Base-by-base conservation (phyloP, 2,888 invertebrate genomes). In the Eurois occulta region DNA sequence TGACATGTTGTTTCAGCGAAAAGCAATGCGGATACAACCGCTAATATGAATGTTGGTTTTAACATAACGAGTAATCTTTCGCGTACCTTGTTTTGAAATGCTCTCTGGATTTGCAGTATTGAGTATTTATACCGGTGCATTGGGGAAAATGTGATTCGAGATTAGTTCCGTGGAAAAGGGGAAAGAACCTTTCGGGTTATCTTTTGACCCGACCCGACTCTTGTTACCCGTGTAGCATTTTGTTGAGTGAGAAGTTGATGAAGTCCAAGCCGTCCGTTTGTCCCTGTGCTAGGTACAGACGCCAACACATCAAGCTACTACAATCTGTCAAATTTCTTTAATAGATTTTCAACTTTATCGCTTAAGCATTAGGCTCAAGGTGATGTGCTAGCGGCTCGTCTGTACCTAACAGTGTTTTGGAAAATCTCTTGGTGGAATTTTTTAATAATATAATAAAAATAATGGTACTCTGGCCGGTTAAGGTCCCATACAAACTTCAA, bases 181-280 rank as follows among this genome's bases (percentile, higher is more conserved):
- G 32, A 75, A 75, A 13, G 48, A 66, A 81, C 76, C 80, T 69
- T 28, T 35, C n/a, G 21, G 55, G 41, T 16, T 75, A 75, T 81
- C 75, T 46, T 70, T n/a, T 81, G 55, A 82, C 48, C 77, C 32
- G 72, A 81, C 83, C 64, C 46, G n/a, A n/a, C n/a, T n/a, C n/a
- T n/a, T n/a, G 55, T 43, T 58, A 41, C 58, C 32, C 71, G 46
- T 68, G 35, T 48, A 38, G n/a, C 32, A 75, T 41, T 48, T 35
- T 55, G 32, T 43, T 28, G 21, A 16, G 13, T 46, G n/a, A 81
- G 65, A 69, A 43, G 13, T 67, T 28, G 48, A 52, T 55, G 64
- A 48, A 38, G 55, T 18, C 41, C n/a, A 8, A 16, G 8, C 16
- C 16, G 41, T 65, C 65, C 65, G 65, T 41, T 41, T 64, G 64